Evolutionary conservation across 2,113 vertebrate species (phyloP), one percentile per base, ranked within the genome.

Genomic region (Callospermophilus lateralis): DNA sequence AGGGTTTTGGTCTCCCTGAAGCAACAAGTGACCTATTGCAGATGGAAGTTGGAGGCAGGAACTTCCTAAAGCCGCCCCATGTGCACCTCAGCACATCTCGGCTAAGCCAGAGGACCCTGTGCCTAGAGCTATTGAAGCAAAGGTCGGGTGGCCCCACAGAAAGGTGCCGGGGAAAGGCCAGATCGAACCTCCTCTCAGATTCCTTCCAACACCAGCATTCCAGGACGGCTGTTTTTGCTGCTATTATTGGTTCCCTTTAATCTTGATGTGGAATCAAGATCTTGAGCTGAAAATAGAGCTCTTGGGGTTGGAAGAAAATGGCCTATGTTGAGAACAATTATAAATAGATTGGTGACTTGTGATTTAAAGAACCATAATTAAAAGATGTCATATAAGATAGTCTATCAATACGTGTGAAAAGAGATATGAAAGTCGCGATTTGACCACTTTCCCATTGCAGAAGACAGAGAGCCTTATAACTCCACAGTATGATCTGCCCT

Each of bases 241-340:
- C 93, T 85, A 0, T 79, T 83, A 34, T 76, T 93, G 28, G 51
- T 53, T 77, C 12, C 51, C 72, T 90, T 94, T 90, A 37, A 68
- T 67, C n/a, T 51, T 30, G 34, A 65, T 72, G 8, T 55, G 67
- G 89, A 63, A 95, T 94, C 88, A 93, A 91, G 81, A 63, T 93
- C 51, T 74, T 48, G 42, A 20, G 55, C 51, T 37, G 53, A 83
- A 93, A 93, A 76, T 74, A 95, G 92, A 91, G 48, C 61, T 86
- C 77, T 95, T 34, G 55, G 58, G 32, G 37, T 83, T 93, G 55
- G 80, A 92, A 84, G 74, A 65, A 95, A 90, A 84, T 63, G 26
- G 30, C n/a, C 84, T 96, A 11, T 94, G 95, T 86, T 68, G 90
- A 70, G 74, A 86, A 80, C 19, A 76, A 72, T 79, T 93, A 28